These are phyloP conservation scores for Lycorma delicatula DNA, from an alignment of 1,140 invertebrate species.

Conservation along the genomic window DNA sequence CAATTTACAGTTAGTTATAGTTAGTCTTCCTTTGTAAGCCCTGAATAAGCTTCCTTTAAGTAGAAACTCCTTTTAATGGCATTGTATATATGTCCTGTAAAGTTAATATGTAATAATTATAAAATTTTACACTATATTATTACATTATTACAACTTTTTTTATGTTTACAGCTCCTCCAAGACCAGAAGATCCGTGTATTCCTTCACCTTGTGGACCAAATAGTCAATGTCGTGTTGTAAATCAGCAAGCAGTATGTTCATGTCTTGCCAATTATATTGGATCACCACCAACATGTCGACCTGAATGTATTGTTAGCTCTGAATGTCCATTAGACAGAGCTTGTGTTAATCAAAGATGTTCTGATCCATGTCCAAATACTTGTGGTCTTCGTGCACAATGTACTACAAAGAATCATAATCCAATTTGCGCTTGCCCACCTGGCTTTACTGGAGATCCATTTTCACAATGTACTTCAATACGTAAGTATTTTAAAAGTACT, in stretches of 20 bases:
- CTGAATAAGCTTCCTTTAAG: too few relatives aligned
- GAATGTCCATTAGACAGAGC: conserved; percentile 49
- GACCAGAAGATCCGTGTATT: conserved; percentile 44
- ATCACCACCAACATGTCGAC: conserved; percentile 43
- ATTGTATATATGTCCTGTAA: too few relatives aligned
- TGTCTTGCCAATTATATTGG: conserved; percentile 48
- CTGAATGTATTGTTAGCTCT: conserved; percentile 46
- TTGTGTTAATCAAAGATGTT: conserved; percentile 48
- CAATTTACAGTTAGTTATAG: too few relatives aligned
- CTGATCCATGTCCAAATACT: conserved; percentile 50
- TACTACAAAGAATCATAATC: conserved; percentile 47
- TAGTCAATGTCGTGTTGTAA: conserved; percentile 47
- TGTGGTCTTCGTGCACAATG: conserved; percentile 52
- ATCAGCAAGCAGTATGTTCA: conserved; percentile 45
- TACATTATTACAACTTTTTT: too few relatives aligned
- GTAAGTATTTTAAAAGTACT: conserved; percentile 33
- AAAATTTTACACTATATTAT: too few relatives aligned
- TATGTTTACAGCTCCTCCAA: conserved; percentile 7
- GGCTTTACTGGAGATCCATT: conserved; percentile 51
- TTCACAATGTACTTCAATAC: conserved; percentile 41
- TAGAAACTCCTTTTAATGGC: too few relatives aligned
- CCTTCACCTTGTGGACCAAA: conserved; percentile 67
- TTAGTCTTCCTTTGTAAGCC: too few relatives aligned
- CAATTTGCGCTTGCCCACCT: conserved; percentile 45
- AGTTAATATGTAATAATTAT: too few relatives aligned